Percentiles rank a stretch among this genome's conserved stretches.
Evolutionary conservation across 1,140 invertebrate species (phyloP).

Genomic region (Achroia grisella): DNA sequence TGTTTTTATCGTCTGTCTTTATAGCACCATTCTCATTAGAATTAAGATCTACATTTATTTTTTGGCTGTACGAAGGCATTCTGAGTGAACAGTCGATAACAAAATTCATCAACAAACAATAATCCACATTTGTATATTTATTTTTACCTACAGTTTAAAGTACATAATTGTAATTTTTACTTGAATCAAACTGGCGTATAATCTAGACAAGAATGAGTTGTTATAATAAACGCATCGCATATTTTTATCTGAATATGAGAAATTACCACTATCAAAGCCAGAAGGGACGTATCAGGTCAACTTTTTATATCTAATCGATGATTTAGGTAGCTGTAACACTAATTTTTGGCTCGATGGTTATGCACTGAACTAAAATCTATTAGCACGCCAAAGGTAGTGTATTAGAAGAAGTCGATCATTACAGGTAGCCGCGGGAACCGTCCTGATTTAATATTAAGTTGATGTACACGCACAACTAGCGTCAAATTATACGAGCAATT

Average conservation of each 20-base stretch:
- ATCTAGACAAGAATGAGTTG: not conserved
- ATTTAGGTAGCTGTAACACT: constrained; percentile 19
- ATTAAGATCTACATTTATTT: constrained; percentile 55
- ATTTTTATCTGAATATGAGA: constrained; percentile 12
- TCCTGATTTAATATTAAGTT: constrained; percentile 37
- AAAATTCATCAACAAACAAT: constrained; percentile 19
- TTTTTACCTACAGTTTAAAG: not conserved
- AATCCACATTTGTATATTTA: not conserved
- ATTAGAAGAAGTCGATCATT: constrained; percentile 39
- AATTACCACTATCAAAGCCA: constrained; percentile 15
- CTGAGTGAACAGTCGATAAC: constrained; percentile 21
- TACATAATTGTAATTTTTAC: not conserved
- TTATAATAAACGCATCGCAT: constrained; percentile 5
- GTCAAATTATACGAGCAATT: constrained; percentile 53
- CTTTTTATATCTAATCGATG: constrained; percentile 22
- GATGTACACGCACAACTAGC: constrained; percentile 35
- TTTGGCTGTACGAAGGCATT: constrained; percentile 61
- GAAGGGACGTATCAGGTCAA: constrained; percentile 10
- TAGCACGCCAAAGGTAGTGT: constrained; percentile 22
- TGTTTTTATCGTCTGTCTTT: constrained; percentile 34
- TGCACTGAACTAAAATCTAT: constrained; percentile 28
- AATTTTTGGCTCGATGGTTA: constrained; percentile 22
- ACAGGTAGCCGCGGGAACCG: constrained; percentile 37
- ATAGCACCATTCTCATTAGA: constrained; percentile 40
- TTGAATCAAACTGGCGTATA: not conserved